Base-by-base conservation (phyloP, 35 echinoderm and acorn worm genomes). In the Heliocidaris erythrogramma region DNA sequence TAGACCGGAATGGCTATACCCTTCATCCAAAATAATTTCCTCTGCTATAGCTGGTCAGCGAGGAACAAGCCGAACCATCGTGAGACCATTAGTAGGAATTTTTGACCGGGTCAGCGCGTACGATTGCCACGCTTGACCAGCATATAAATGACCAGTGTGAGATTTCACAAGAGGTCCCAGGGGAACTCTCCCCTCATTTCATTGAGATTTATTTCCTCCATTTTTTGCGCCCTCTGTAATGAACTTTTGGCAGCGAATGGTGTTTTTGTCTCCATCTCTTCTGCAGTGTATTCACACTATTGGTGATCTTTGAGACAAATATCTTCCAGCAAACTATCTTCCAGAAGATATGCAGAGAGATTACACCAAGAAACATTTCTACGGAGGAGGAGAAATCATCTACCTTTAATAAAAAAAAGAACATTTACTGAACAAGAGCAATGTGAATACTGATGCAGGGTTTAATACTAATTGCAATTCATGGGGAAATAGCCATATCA, bases 201-300 rank as follows among this genome's bases (percentile, higher is more conserved):
- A 78, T 78, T 78, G 65, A 78, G 65, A 78, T 78, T 78, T 78
- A 78, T 78, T 78, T 78, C 8, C 18, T 78, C 65, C 65, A 78
- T 27, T 78, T 69, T 78, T 78, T 27, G 65, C 65, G n/a, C 65
- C 27, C 27, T 78, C 7, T 4, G n/a, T n/a, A 21, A 18, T 78
- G 65, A 78, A 78, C 65, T 78, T 78, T 78, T 78, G 18, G 65
- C 65, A n/a, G 21, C 21, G 65, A 78, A 78, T 78, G 2, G 65
- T 78, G 65, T 78, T 78, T 78, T 21, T 24, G 65, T n/a, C 21
- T 27, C 27, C 65, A 27, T 4, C 18, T 78, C 27, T 24, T 78
- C 18, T 7, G 27, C 6, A 18, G 17, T n/a, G 14, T n/a, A 24
- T 78, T 78, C 65, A 27, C 17, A 78, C 27, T 27, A 29, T 8